These are phyloP conservation scores for Cephus cinctus DNA, from an alignment of 1,140 invertebrate species.

Conservation along the genomic window DNA sequence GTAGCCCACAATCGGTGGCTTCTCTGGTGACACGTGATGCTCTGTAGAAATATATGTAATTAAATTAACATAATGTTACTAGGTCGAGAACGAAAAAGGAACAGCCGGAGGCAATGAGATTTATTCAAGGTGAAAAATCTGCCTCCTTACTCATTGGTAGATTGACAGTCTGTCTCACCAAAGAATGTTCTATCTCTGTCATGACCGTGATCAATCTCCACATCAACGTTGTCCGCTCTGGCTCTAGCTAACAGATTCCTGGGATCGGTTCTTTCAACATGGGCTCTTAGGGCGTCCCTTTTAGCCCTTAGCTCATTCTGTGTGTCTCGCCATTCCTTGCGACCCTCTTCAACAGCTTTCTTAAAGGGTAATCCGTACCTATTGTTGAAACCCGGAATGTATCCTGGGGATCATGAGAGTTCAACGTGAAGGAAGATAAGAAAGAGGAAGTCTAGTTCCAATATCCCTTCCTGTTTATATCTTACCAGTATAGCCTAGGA, in stretches of 20 bases:
- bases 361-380: constrained; percentile 70
- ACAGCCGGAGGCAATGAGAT: too few relatives aligned
- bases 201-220: constrained; percentile 37
- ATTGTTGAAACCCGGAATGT: constrained; percentile 61
- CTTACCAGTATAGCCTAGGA: constrained; percentile 68
- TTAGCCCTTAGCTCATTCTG: constrained; percentile 56
- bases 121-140: too few relatives aligned
- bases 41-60: constrained; percentile 50
- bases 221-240: constrained; percentile 34
- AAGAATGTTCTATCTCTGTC: constrained; percentile 29
- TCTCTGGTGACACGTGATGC: constrained; percentile 66
- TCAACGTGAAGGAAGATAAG: not conserved
- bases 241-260: constrained; percentile 38
- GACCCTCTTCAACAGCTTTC: constrained; percentile 68
- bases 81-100: too few relatives aligned
- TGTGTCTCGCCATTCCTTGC: constrained; percentile 61
- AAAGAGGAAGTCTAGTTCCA: not conserved
- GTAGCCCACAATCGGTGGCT: constrained; percentile 70
- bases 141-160: too few relatives aligned
- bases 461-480: constrained; percentile 32
- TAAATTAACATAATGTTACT: not conserved
- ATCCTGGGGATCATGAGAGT: constrained; percentile 45
- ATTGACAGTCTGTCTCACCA: too few relatives aligned
- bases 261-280: constrained; percentile 49
- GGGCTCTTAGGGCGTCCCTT: constrained; percentile 50